These are phyloP conservation scores for Trematocara caparti DNA, from an alignment of 2,797 vertebrate genomes.

Conservation along the genomic window DNA sequence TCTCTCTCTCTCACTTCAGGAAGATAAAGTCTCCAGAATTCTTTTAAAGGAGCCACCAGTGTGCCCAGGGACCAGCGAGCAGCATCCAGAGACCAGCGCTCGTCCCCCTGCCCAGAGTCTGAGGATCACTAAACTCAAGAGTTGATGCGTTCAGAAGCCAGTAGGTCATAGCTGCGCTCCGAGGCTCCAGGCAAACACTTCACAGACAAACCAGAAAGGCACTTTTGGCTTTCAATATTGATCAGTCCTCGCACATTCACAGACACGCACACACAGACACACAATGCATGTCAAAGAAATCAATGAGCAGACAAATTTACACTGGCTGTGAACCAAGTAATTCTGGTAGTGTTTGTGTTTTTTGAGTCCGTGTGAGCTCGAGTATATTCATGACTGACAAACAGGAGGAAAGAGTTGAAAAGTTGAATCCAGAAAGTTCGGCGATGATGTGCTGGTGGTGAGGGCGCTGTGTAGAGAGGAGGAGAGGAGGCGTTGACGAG, in stretches of 20 bases:
- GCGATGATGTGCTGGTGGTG: constrained; percentile 6
- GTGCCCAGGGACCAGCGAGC: constrained; percentile 20
- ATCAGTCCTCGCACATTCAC: constrained; percentile 60
- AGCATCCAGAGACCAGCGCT: constrained; percentile 37
- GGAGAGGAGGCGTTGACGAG: constrained; percentile 65
- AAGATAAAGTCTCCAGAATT: constrained; percentile 29
- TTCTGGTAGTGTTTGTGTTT: constrained; percentile 31
- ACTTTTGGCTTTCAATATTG: constrained; percentile 69
- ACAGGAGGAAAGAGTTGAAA: constrained; percentile 34
- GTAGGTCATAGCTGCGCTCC: constrained; percentile 48
- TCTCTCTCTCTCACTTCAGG: constrained; percentile 6
- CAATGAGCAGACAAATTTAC: constrained; percentile 65
- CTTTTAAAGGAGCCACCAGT: constrained; percentile 53
- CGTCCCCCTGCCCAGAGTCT: constrained; percentile 39
- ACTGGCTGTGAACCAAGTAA: constrained; percentile 61
- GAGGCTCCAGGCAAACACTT: constrained; percentile 63
- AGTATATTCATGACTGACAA: constrained; percentile 29
- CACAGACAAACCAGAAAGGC: constrained; percentile 63
- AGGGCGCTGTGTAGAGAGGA: constrained; percentile 35
- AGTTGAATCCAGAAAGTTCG: constrained; percentile 55
- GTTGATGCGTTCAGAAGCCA: constrained; percentile 48
- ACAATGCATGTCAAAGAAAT: constrained; percentile 64
- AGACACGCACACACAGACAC: constrained; percentile 17
- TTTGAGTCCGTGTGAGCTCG: constrained; percentile 2
- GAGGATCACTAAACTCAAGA: constrained; percentile 43